Evolutionary conservation across 2,888 invertebrate genomes (phyloP).

Genomic region (Tipula unca): DNA sequence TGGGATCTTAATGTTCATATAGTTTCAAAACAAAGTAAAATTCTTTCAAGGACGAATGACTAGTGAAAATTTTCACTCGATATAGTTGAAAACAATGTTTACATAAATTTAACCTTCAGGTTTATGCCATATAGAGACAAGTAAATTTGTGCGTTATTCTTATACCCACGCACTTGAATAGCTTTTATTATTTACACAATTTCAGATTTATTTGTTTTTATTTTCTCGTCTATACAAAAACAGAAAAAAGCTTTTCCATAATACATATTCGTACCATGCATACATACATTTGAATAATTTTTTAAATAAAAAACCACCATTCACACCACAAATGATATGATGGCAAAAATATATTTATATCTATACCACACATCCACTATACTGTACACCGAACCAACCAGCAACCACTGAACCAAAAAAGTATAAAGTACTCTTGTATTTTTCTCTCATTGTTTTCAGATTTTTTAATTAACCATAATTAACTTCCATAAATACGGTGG

Average conservation of each 20-base stretch:
- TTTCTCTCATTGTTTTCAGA: not conserved
- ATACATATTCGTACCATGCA: not conserved
- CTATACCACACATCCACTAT: too few relatives aligned
- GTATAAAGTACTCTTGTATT: not conserved
- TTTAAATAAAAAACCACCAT: not conserved
- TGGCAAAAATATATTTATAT: not conserved
- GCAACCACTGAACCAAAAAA: not conserved
- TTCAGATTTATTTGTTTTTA: not conserved
- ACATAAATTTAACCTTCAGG: too few relatives aligned
- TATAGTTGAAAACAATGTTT: too few relatives aligned
- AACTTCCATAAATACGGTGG: not conserved
- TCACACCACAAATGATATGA: not conserved
- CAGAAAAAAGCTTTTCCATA: not conserved
- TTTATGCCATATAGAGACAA: too few relatives aligned
- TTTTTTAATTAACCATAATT: constrained; percentile 9
- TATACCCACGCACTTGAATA: not conserved
- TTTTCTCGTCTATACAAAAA: not conserved
- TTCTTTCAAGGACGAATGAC: too few relatives aligned
- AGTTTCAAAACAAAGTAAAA: too few relatives aligned
- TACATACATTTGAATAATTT: not conserved
- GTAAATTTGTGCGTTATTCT: too few relatives aligned
- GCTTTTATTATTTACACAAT: not conserved
- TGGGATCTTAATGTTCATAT: too few relatives aligned
- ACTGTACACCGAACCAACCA: not conserved
- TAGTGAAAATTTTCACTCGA: too few relatives aligned